Conservation (phyloP, 2,113 vertebrate genomes). For the Perccottus glenii region DNA sequence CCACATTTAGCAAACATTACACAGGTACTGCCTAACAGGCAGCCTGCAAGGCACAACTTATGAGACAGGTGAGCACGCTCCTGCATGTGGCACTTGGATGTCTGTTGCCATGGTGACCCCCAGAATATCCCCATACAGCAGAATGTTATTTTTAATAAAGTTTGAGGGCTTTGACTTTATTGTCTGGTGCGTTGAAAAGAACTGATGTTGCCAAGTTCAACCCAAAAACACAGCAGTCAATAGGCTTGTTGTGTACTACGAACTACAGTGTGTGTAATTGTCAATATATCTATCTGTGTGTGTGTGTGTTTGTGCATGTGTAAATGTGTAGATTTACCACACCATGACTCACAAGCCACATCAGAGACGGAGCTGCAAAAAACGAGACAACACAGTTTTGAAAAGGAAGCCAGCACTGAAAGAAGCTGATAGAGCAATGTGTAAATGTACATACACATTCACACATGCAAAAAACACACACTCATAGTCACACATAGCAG, state of each 20-base stretch:
- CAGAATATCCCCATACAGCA: constrained; percentile 63
- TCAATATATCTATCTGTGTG: constrained; percentile 21
- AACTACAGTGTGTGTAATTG: constrained; percentile 29
- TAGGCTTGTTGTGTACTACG: constrained; percentile 23
- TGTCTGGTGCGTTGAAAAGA: constrained; percentile 48
- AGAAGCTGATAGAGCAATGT: constrained; percentile 64
- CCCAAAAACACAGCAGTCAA: constrained; percentile 21
- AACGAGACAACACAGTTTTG: constrained; percentile 77
- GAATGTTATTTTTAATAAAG: constrained; percentile 70
- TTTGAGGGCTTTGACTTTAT: constrained; percentile 58
- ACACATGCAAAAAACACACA: constrained; percentile 4
- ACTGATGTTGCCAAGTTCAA: constrained; percentile 26
- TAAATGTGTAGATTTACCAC: constrained; percentile 71
- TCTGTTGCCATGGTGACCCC: constrained; percentile 79
- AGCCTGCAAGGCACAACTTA: constrained; percentile 51
- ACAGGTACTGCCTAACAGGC: constrained; percentile 45
- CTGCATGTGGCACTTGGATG: constrained; percentile 67
- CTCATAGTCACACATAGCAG: constrained; percentile 28
- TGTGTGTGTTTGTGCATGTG: constrained; percentile 29
- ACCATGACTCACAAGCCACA: constrained; percentile 75
- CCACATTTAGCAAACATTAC: constrained; percentile 49
- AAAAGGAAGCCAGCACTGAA: constrained; percentile 74
- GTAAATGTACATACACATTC: constrained; percentile 21
- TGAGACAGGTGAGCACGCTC: constrained; percentile 63
- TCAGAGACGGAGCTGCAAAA: constrained; percentile 67